These are phyloP conservation scores for Petrosia ficiformis DNA, from an alignment of 37 sponge, comb jelly and placozoan species.

Conservation along the genomic window DNA sequence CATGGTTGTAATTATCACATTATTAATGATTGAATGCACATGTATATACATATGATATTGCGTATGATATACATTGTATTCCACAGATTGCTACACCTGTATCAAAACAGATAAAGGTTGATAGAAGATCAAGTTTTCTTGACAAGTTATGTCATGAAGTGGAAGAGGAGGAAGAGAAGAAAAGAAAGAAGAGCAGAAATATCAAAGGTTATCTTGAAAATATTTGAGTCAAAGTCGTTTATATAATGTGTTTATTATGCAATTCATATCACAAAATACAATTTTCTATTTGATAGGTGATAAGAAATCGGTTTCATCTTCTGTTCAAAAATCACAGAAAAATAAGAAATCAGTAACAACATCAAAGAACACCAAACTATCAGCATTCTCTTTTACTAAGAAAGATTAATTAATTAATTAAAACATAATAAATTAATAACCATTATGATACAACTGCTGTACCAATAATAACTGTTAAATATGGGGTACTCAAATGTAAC, in stretches of 20 bases:
- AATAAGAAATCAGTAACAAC: background rate
- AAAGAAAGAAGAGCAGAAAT: constrained; percentile 18
- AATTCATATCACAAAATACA: too few species aligned
- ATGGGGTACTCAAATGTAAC: too few species aligned
- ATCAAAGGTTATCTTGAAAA: too few species aligned
- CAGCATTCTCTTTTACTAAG: background rate
- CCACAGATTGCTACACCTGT: constrained; percentile 48
- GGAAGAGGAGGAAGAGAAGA: constrained; percentile 43
- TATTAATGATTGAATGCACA: background rate
- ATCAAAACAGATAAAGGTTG: constrained; percentile 31
- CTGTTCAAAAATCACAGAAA: too few species aligned
- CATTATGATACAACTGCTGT: too few species aligned
- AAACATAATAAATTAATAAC: background rate
- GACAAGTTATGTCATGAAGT: constrained; percentile 35
- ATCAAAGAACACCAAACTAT: background rate
- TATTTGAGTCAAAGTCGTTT: too few species aligned
- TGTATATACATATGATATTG: background rate
- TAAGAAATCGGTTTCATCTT: too few species aligned
- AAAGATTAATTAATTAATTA: background rate
- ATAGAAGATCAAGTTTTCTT: constrained; percentile 40
- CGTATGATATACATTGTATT: background rate
- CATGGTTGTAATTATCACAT: too few species aligned
- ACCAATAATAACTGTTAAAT: too few species aligned
- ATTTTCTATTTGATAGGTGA: too few species aligned
- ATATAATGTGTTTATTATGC: too few species aligned